Conservation (phyloP, 2,113 vertebrate species). For the Passer montanus region DNA sequence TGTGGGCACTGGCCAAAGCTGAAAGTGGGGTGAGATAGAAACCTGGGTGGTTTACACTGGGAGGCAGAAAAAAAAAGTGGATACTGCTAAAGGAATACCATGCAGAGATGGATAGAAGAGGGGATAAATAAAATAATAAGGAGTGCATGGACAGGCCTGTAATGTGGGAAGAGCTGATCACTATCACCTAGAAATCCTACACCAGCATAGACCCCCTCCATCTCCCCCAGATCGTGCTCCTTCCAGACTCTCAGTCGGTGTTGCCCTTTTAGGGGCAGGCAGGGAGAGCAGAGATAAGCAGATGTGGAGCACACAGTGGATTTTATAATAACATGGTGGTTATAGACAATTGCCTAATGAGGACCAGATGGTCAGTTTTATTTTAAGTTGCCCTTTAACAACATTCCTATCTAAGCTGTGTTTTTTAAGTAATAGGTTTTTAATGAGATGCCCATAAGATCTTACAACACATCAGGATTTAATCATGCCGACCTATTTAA, state of each 20-base stretch:
- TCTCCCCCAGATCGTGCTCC: not conserved
- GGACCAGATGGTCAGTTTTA: constrained; percentile 71
- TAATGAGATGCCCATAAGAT: constrained; percentile 60
- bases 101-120: not conserved
- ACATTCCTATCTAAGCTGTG: constrained; percentile 57
- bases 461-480: constrained; percentile 49
- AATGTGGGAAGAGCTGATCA: not conserved
- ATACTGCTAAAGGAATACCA: not conserved
- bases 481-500: constrained; percentile 35
- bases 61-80: not conserved
- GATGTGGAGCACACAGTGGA: constrained; percentile 56
- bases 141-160: not conserved
- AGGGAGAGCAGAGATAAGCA: constrained; percentile 62
- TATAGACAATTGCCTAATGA: constrained; percentile 71
- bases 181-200: constrained; percentile 7
- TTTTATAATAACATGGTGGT: constrained; percentile 66
- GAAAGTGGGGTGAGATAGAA: not conserved
- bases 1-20: not conserved
- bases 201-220: not conserved
- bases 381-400: constrained; percentile 69
- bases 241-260: not conserved
- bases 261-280: constrained; percentile 49
- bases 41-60: not conserved
- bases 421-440: constrained; percentile 66
- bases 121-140: not conserved